phyloP scores from a whole-genome alignment of 2,797 vertebrate species.

The Rhabdophis nuchalis region DNA sequence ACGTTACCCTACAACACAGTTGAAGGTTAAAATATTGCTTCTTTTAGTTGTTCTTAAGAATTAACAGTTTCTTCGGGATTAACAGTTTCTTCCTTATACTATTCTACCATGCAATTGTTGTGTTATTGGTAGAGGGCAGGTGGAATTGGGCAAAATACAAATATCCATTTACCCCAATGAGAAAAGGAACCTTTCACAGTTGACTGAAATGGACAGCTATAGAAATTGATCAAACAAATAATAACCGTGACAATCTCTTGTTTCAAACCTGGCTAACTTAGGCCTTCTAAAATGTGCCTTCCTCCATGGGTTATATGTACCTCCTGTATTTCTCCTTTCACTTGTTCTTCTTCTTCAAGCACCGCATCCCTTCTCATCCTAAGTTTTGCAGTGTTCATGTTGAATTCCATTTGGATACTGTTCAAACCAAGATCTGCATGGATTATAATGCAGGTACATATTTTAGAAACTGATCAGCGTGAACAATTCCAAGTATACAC shows the following conservation, averaged over 20 bases:
- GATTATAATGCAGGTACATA: slow-evolving; percentile 36
- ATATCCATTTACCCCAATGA: accelerated
- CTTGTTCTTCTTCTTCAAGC: slow-evolving; percentile 11
- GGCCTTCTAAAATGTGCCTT: not conserved
- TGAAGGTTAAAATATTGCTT: not conserved
- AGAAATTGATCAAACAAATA: not conserved
- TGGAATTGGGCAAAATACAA: not conserved
- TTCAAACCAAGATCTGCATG: slow-evolving; percentile 67
- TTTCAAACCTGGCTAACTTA: not conserved
- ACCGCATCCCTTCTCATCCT: slow-evolving; percentile 43
- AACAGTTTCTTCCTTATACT: not conserved
- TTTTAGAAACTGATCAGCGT: slow-evolving; percentile 24
- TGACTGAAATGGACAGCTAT: not conserved
- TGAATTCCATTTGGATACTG: slow-evolving; percentile 76
- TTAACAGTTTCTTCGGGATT: not conserved
- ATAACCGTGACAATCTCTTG: not conserved
- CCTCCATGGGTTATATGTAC: slow-evolving; percentile 36
- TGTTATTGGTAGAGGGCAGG: not conserved
- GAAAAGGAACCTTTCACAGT: not conserved
- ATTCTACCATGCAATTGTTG: not conserved
- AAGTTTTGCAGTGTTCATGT: slow-evolving; percentile 74
- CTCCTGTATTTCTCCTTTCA: slow-evolving; percentile 3
- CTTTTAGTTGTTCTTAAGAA: not conserved
- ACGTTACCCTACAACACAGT: not conserved
- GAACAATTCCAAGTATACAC: not conserved